Base-by-base conservation (phyloP, 2,797 vertebrate genomes). In the Setipinna tenuifilis region DNA sequence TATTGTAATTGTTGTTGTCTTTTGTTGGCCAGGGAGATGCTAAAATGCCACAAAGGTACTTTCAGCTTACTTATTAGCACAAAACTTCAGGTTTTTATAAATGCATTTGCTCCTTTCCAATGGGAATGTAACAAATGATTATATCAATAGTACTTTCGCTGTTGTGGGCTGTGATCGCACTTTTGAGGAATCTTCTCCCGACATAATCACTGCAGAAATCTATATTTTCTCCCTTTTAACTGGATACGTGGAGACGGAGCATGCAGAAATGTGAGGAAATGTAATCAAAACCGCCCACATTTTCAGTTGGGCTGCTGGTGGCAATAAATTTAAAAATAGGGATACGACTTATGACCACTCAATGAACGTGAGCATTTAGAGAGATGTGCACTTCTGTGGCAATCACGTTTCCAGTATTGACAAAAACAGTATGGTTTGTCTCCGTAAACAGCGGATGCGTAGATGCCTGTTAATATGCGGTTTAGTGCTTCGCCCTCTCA, bases 121-220 rank as follows among this genome's bases (percentile, higher is more conserved):
- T 44, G 71, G 35, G 17, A 78, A 41, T 78, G 71, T 78, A 78
- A 78, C 31, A 78, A 41, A 78, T 78, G 35, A 78, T 78, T 44
- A 44, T 78, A 78, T 41, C 71, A 78, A 78, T 78, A 44, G 16
- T 31, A 78, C 71, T 41, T 78, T 78, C 71, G 31, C 41, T 44
- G 35, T 75, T 78, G 71, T 78, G 71, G 71, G 71, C 71, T 78
- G 35, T 14, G 14, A 78, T 78, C 9, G 7, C 71, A 44, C 71
- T 31, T 78, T 78, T 78, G 71, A 78, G 71, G 71, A 7, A 78
- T 21, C 71, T 78, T 78, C 41, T 10, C 31, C 19, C 71, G 21
- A 44, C 71, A 78, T 78, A 78, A 44, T 44, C 71, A 78, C 35
- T 44, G 35, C 71, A 41, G 35, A 78, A 44, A 44, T 78, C 71